phyloP scores from a whole-genome alignment of 2,888 invertebrate genomes.

The Campopleginae sp. region DNA sequence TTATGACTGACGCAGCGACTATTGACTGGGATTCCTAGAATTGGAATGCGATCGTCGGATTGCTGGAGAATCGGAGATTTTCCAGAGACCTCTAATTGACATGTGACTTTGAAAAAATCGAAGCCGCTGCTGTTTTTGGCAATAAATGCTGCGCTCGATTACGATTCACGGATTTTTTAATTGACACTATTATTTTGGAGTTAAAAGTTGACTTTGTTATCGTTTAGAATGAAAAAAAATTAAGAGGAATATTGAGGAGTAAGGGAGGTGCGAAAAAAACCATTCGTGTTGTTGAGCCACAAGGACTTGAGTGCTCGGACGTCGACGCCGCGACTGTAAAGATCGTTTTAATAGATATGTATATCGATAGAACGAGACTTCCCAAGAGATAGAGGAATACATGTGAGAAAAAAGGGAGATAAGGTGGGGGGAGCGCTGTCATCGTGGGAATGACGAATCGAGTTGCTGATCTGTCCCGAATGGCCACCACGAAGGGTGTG shows the following conservation, averaged over 20 bases:
- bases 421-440: constrained; percentile 63
- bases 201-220: background rate
- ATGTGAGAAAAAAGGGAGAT: constrained; percentile 28
- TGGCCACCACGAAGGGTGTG: constrained; percentile 78
- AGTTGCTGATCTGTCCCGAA: constrained; percentile 79
- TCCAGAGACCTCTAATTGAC: background rate
- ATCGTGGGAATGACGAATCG: constrained; percentile 78
- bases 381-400: constrained; percentile 56
- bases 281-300: constrained; percentile 35
- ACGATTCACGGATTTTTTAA: background rate
- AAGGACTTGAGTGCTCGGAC: constrained; percentile 18
- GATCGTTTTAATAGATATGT: constrained; percentile 59
- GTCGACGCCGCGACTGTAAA: constrained; percentile 55
- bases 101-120: background rate
- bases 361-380: constrained; percentile 48
- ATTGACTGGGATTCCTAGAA: background rate
- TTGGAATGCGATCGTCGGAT: background rate
- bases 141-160: background rate
- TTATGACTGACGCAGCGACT: background rate
- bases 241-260: background rate
- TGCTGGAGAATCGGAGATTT: too few relatives aligned
- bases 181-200: background rate
- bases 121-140: background rate
- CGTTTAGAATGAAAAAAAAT: constrained; percentile 3
- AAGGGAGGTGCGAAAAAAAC: constrained; percentile 51